Percentiles rank a stretch among this genome's conserved stretches.
Evolutionary conservation across 1,140 invertebrate species (phyloP).

Genomic region (Argopecten irradians): DNA sequence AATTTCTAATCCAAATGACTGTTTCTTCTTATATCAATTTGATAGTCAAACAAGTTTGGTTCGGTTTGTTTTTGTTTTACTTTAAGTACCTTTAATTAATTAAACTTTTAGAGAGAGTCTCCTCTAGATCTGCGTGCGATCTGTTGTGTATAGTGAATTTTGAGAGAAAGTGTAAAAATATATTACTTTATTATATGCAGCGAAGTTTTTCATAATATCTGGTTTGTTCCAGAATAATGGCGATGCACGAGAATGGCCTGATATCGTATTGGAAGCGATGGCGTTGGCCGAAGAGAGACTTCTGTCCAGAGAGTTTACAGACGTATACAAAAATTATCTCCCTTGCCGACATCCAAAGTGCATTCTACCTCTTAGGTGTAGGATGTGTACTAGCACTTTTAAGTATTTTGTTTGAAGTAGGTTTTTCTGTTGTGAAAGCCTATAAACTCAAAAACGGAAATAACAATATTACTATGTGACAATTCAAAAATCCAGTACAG

Average conservation of each 20-base stretch:
- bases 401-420: neutral
- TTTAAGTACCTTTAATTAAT: no score
- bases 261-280: constrained; percentile 52
- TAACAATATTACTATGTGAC: neutral
- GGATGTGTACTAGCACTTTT: constrained; percentile 4
- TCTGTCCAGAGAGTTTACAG: constrained; percentile 36
- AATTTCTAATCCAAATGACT: no score
- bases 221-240: constrained; percentile 55
- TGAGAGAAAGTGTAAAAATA: neutral
- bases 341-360: constrained; percentile 53
- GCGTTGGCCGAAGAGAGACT: constrained; percentile 50
- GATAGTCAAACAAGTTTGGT: no score
- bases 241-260: constrained; percentile 55
- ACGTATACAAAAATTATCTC: constrained; percentile 41
- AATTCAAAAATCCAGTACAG: no score
- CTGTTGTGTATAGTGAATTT: neutral
- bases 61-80: no score
- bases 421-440: neutral
- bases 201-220: neutral
- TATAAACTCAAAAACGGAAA: neutral
- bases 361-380: constrained; percentile 51
- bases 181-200: neutral
- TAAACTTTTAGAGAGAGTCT: no score
- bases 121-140: no score
- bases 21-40: no score